Evolutionary conservation across 2,113 vertebrate species (phyloP), one percentile per base, ranked within the genome.

Genomic region (Hypocryptadius cinnamomeus): DNA sequence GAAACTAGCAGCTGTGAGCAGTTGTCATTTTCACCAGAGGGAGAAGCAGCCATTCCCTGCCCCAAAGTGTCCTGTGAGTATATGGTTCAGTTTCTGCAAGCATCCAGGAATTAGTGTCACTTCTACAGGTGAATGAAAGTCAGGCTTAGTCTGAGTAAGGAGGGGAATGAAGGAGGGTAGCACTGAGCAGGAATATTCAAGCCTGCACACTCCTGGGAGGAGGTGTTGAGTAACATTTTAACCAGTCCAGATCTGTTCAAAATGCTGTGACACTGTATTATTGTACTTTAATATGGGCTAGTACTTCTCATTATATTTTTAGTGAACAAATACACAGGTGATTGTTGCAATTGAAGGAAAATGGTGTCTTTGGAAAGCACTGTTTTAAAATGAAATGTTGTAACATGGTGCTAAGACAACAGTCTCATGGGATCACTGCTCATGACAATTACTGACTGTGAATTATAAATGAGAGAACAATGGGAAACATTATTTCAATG

Each of bases 251-350:
- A 24, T 66, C 24, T 61, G 8, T 44, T 21, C 68, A 77, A 54
- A 91, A 35, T 45, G 31, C 18, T 70, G 19, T 82, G 27, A 11
- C 19, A 11, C 17, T 59, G 23, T 39, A 9, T 44, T 74, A 33
- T 0, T 0, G 2, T 37, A 31, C 18, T 82, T 71, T n/a, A 68
- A 25, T 31, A 35, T 21, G 25, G n/a, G 6, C 45, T 57, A 31
- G 15, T 54, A 61, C 24, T 83, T 66, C 50, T 66, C 11, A 16
- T 80, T 66, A 11, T 19, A 37, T 72, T 37, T 84, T 30, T 47
- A n/a, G 40, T 63, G 83, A 73, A 71, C 6, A 79, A 85, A 90
- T 35, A 25, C 19, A 23, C 5, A 24, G 44, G 30, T 87, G 50
- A n/a, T 40, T 68, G 42, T 44, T 86, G 51, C 77, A 71, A 7